Base-by-base conservation (phyloP, 2,113 vertebrate genomes). In the Ginglymostoma cirratum region DNA sequence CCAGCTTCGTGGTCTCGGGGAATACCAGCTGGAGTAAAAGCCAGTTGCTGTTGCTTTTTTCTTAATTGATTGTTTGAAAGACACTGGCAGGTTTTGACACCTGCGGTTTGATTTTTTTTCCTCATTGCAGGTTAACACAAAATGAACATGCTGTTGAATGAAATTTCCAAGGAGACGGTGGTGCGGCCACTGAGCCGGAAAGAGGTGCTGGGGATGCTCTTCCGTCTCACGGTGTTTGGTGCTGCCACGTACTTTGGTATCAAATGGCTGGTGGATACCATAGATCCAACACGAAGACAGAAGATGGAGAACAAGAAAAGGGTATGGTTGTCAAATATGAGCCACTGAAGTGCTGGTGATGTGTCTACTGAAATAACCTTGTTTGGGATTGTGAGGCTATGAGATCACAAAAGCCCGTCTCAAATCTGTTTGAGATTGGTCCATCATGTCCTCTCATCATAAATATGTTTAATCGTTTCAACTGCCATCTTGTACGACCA, bases 211-310 rank as follows among this genome's bases (percentile, higher is more conserved):
- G 97, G 97, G 34, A 96, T 98, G 97, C 52, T 98, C 86, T 78
- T 98, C 87, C 97, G 98, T 95, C 94, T 98, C 96, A 98, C 97
- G 7, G 96, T 98, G 85, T 98, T 98, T 96, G 98, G 98, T 4
- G 97, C 98, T 10, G 97, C 97, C 1, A 98, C 98, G 0, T 98
- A 98, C 96, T 98, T 97, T 96, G 97, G 97, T 96, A 98, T 98
- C 96, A 98, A 98, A 94, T 98, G 98, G 97, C 97, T 98, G 42
- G 96, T 98, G 0, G 98, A 98, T 0, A 97, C 97, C 3, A 97
- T 98, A 97, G 98, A 98, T 80, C 98, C 98, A 0, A 98, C 98
- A 1, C 96, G 96, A 70, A 98, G 98, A 96, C 98, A 98, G 96
- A 98, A 98, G 96, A 97, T 96, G 27, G 97, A 98, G 94, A 97